These are phyloP conservation scores for Pandemis cinnamomeana DNA, from an alignment of 2,888 invertebrate genomes.

Conservation along the genomic window DNA sequence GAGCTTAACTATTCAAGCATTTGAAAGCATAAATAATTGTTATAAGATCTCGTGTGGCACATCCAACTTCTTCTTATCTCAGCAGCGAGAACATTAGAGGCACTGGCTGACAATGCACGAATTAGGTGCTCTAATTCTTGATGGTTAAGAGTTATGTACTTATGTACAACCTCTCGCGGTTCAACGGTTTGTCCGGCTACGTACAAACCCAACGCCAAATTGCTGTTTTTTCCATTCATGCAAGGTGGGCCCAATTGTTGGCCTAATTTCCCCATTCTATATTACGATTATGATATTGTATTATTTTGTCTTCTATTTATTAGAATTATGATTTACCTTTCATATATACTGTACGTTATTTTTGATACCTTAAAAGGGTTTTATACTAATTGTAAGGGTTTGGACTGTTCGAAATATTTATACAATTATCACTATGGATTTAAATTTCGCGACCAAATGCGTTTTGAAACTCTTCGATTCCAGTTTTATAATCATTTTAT, in stretches of 20 bases:
- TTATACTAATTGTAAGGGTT: conserved; percentile 32
- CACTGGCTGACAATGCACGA: too few relatives aligned
- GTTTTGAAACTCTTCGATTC: neutral
- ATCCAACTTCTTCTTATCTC: too few relatives aligned
- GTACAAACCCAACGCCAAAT: neutral
- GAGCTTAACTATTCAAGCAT: too few relatives aligned
- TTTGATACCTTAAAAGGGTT: conserved; percentile 54
- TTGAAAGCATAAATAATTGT: too few relatives aligned
- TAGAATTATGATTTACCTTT: neutral
- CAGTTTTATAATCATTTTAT: neutral
- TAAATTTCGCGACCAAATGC: conserved; percentile 3
- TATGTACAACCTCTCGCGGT: too few relatives aligned
- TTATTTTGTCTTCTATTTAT: conserved; percentile 15
- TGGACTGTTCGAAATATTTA: conserved; percentile 17
- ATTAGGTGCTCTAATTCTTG: too few relatives aligned
- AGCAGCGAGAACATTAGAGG: too few relatives aligned
- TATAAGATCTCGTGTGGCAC: too few relatives aligned
- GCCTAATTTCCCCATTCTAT: neutral
- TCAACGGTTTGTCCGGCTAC: too few relatives aligned
- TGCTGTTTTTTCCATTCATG: neutral
- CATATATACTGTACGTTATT: conserved; percentile 50
- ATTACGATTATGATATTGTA: conserved; percentile 7
- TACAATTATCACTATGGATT: neutral
- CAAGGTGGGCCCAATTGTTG: neutral
- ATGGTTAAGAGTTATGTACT: too few relatives aligned